Evolutionary conservation across 2,797 vertebrate species (phyloP).

Genomic region (Phrynocephalus forsythii): DNA sequence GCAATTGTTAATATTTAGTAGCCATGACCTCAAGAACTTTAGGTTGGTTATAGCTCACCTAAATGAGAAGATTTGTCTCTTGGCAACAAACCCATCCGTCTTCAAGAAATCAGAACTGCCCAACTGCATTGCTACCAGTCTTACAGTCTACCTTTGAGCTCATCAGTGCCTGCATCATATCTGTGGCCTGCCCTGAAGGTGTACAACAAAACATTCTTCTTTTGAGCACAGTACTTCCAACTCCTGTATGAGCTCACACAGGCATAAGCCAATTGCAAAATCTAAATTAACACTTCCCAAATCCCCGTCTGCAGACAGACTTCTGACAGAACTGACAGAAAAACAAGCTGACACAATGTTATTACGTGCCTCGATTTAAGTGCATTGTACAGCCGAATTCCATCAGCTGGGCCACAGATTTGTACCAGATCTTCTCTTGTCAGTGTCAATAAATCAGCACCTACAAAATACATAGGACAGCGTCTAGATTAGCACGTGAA

Average conservation of each 20-base stretch:
- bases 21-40: conserved; percentile 48
- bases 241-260: conserved; percentile 6
- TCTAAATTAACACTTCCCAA: conserved; percentile 41
- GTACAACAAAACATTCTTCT: conserved; percentile 36
- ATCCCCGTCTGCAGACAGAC: conserved; percentile 18
- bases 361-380: conserved; percentile 89
- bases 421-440: conserved; percentile 93
- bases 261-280: conserved; percentile 34
- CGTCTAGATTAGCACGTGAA: background rate
- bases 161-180: conserved; percentile 48
- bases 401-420: conserved; percentile 94
- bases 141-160: conserved; percentile 55
- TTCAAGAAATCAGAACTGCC: conserved; percentile 48
- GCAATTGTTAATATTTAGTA: conserved; percentile 29
- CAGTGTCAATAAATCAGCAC: conserved; percentile 95
- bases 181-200: conserved; percentile 56
- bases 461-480: conserved; percentile 68
- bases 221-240: conserved; percentile 39
- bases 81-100: conserved; percentile 63
- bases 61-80: conserved; percentile 53
- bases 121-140: conserved; percentile 53
- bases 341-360: background rate
- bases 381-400: conserved; percentile 94
- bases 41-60: conserved; percentile 56
- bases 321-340: background rate